phyloP scores from a whole-genome alignment of 1,140 invertebrate species.

The Ceratitis capitata region DNA sequence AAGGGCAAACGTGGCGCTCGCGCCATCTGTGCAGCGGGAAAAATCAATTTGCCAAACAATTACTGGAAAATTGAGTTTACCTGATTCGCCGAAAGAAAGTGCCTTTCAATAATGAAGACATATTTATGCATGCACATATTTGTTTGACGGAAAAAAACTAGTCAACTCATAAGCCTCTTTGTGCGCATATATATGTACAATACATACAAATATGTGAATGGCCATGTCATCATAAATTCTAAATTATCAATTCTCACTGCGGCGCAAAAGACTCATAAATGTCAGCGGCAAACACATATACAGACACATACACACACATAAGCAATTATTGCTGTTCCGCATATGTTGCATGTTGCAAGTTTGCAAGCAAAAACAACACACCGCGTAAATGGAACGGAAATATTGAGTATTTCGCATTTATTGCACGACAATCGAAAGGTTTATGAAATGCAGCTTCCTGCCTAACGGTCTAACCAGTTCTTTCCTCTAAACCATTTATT shows the following conservation, averaged over 20 bases:
- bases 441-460: not conserved
- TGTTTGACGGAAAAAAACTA: not conserved
- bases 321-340: not conserved
- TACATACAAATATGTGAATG: not conserved
- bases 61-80: not conserved
- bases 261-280: not conserved
- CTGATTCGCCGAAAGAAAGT: not conserved
- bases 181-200: not conserved
- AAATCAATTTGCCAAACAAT: conserved; percentile 1
- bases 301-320: not conserved
- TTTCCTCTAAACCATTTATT: not conserved
- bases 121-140: not conserved
- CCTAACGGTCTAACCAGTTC: not conserved
- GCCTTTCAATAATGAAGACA: not conserved
- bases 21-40: not conserved
- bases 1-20: not conserved
- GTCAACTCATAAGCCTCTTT: not conserved
- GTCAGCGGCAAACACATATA: not conserved
- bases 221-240: not conserved
- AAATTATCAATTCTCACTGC: not conserved
- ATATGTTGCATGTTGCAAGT: too few species aligned
- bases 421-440: conserved; percentile 5
- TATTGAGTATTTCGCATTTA: conserved; percentile 7
- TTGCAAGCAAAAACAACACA: too few species aligned
- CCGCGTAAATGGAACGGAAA: conserved; percentile 7